These are phyloP conservation scores for Oscheius onirici DNA, from an alignment of 2,888 invertebrate species.

Conservation along the genomic window DNA sequence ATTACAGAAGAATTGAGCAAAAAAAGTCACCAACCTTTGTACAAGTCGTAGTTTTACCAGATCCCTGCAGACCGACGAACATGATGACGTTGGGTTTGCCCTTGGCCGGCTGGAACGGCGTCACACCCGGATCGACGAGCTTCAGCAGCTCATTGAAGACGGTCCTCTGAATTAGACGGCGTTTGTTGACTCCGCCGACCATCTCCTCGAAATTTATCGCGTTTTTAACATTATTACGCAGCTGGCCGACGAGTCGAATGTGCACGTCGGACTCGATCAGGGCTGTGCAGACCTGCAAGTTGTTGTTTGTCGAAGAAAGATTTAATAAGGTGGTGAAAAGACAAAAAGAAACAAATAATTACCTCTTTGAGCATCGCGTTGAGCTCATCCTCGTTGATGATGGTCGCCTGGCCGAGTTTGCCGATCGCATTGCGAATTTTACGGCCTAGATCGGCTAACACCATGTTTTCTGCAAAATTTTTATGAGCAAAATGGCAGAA, in stretches of 20 bases:
- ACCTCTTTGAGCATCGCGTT: constrained; percentile 91
- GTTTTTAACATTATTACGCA: constrained; percentile 90
- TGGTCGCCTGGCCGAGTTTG: constrained; percentile 81
- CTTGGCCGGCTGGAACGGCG: constrained; percentile 93
- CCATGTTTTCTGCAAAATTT: constrained; percentile 78
- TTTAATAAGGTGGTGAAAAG: no score
- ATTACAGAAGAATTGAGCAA: no score
- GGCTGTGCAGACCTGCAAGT: constrained; percentile 85
- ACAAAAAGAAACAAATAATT: constrained; percentile 1
- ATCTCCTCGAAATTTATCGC: constrained; percentile 97
- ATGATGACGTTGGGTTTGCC: constrained; percentile 94
- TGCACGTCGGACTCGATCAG: constrained; percentile 95
- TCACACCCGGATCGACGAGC: constrained; percentile 92
- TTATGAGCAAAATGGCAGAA: no score
- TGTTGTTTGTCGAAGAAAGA: not conserved
- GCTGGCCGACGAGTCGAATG: constrained; percentile 90
- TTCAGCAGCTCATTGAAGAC: constrained; percentile 98
- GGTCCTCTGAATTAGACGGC: constrained; percentile 95
- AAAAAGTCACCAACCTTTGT: constrained; percentile 79
- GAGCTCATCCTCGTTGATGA: constrained; percentile 80
- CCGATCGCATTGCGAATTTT: constrained; percentile 98
- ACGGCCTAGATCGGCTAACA: constrained; percentile 98
- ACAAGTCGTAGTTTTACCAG: constrained; percentile 99
- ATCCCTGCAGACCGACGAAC: constrained; percentile 99
- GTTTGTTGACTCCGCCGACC: constrained; percentile 94